Evolutionary conservation across 2,888 invertebrate species (phyloP).

Genomic region (Aproaerema taeniolella): DNA sequence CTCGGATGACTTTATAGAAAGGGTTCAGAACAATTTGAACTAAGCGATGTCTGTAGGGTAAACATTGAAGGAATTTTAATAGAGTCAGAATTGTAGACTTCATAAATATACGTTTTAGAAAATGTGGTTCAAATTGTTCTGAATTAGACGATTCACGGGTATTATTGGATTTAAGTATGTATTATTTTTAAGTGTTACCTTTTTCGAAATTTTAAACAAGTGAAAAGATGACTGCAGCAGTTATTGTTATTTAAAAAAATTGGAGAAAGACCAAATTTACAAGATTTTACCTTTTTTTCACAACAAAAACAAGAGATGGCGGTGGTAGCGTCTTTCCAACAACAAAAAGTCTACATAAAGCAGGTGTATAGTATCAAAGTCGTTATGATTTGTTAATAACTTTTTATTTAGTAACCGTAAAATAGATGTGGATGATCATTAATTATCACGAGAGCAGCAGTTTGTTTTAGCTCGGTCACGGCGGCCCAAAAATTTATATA

Average conservation of each 20-base stretch:
- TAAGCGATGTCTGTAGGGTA: conserved; percentile 35
- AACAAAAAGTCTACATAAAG: no score
- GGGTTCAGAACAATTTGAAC: conserved; percentile 48
- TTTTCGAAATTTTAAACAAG: neutral
- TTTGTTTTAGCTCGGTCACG: conserved; percentile 70
- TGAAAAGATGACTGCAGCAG: no score
- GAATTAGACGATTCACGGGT: neutral
- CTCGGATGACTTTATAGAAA: conserved; percentile 53
- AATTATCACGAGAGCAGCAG: conserved; percentile 60
- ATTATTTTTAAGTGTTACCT: no score
- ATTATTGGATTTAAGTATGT: no score
- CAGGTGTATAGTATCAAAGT: conserved; percentile 53
- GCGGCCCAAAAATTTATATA: conserved; percentile 67
- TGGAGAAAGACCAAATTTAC: no score
- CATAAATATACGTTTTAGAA: conserved; percentile 1
- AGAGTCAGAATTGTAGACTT: conserved; percentile 24
- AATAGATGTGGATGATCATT: conserved; percentile 68
- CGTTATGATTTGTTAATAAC: conserved; percentile 58
- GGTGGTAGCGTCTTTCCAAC: neutral
- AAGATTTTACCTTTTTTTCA: neutral
- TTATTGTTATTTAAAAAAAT: no score
- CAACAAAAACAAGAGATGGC: neutral
- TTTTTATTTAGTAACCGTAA: conserved; percentile 60
- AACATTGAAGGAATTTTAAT: conserved; percentile 45
- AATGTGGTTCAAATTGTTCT: neutral